phyloP scores from a whole-genome alignment of 2,113 vertebrate genomes.

The Cryptotis parvus region DNA sequence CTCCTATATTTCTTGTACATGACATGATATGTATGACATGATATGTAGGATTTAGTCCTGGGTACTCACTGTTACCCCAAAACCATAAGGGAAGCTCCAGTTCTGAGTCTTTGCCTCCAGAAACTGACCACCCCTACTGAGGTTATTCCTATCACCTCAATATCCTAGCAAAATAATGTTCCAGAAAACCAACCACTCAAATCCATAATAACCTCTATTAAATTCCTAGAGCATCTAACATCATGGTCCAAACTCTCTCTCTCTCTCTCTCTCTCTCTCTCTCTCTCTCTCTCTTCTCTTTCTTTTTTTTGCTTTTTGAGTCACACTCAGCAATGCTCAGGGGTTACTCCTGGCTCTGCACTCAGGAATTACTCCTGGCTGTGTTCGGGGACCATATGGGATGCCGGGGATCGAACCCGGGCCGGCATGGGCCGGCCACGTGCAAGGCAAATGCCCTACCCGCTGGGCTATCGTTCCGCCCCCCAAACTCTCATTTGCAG shows the following conservation, averaged over 20 bases:
- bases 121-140: no score
- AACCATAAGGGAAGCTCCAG: background rate
- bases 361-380: no score
- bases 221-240: conserved; percentile 11
- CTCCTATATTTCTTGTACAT: background rate
- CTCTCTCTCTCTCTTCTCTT: no score
- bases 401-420: no score
- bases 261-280: no score
- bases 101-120: background rate
- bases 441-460: no score
- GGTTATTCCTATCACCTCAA: background rate
- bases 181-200: background rate
- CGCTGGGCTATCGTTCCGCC: no score
- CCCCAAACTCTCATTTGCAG: background rate
- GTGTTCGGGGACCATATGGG: no score
- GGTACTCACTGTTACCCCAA: background rate
- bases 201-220: background rate
- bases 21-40: background rate
- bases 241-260: background rate
- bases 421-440: no score
- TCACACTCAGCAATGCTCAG: no score
- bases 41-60: background rate
- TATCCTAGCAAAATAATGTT: background rate
- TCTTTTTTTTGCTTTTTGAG: no score
- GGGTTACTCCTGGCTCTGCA: no score